A percentile compares a stretch with the other conserved stretches of the same genome.
Evolutionary conservation across 2,797 vertebrate genomes (phyloP).

Genomic region (Natrix natrix): DNA sequence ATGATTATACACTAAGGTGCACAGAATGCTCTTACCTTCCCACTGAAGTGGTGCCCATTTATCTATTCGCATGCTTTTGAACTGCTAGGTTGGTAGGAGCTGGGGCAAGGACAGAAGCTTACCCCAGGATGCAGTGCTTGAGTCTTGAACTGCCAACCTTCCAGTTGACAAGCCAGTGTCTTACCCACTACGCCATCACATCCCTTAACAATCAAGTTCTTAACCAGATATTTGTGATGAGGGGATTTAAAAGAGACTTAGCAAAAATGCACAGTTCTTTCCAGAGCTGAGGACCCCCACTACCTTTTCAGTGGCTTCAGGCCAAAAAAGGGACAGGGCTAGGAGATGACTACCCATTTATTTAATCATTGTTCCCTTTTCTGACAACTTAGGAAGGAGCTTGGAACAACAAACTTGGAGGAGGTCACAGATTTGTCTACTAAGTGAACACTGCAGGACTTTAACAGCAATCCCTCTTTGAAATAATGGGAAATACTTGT

Average conservation of each 20-base stretch:
- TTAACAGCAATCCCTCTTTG: neutral
- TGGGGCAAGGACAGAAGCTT: neutral
- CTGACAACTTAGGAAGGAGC: neutral
- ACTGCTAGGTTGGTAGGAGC: neutral
- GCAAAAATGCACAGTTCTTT: neutral
- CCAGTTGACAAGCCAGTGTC: neutral
- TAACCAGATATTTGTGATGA: neutral
- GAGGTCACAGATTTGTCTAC: neutral
- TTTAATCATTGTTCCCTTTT: neutral
- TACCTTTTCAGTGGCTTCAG: neutral
- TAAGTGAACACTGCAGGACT: neutral
- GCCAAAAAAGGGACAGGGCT: neutral
- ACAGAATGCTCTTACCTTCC: neutral
- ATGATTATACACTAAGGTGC: neutral
- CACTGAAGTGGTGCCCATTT: neutral
- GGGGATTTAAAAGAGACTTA: neutral
- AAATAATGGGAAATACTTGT: no score
- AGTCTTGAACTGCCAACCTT: neutral
- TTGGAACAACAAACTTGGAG: neutral
- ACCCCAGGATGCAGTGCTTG: neutral
- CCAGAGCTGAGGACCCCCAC: neutral
- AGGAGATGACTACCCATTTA: neutral
- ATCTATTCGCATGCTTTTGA: neutral
- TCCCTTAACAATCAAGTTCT: neutral
- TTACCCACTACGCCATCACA: neutral